phyloP scores from a whole-genome alignment of 2,797 vertebrate species.

The Phataginus tetradactyla region DNA sequence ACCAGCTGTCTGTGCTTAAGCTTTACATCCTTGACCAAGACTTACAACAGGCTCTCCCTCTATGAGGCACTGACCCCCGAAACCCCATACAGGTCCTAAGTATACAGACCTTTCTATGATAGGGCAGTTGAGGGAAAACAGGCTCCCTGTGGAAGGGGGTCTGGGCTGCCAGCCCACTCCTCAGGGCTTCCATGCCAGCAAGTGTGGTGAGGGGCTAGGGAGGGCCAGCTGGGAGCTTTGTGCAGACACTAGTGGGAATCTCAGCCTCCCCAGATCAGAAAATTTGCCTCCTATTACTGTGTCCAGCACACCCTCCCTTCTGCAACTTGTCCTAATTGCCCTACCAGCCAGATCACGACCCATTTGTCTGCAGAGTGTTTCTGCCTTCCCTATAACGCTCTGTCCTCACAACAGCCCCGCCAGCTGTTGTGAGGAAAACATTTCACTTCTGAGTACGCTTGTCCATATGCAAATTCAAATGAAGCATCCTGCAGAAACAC shows the following conservation, averaged over 20 bases:
- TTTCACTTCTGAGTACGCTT: no score
- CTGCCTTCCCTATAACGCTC: no score
- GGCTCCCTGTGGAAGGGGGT: fast-evolving
- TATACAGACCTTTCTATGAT: not conserved
- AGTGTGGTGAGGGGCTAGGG: fast-evolving
- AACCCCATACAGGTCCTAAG: not conserved
- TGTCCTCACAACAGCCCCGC: not conserved
- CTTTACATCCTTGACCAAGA: not conserved
- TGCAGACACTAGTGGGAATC: not conserved
- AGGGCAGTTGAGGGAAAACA: not conserved
- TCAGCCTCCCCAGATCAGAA: not conserved
- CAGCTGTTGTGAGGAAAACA: no score
- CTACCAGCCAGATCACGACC: not conserved
- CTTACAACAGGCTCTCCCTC: not conserved
- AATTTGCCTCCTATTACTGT: fast-evolving
- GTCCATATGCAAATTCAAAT: not conserved
- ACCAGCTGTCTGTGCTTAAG: no score
- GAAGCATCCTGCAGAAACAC: fast-evolving
- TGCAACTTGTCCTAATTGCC: fast-evolving
- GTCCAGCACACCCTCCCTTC: no score
- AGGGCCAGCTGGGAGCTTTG: no score
- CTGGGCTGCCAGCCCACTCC: fast-evolving
- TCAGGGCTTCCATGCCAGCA: not conserved
- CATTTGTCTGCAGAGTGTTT: not conserved
- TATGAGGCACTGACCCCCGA: not conserved